Evolutionary conservation across 1,140 invertebrate species (phyloP).

Genomic region (Oryctes rhinoceros): DNA sequence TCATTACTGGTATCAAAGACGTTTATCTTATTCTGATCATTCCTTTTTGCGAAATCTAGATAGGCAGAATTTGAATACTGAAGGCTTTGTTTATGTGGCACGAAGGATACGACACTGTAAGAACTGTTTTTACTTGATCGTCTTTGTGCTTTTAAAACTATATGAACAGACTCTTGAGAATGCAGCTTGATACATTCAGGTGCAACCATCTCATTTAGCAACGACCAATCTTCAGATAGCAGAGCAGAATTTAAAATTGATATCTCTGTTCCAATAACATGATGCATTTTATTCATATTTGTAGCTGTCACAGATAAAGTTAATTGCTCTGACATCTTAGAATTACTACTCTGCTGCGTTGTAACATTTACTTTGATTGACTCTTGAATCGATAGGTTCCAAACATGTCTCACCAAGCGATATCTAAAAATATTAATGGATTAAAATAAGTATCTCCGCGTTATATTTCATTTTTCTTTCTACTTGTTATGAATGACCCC

Average conservation of each 20-base stretch:
- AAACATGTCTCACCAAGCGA: slow-evolving; percentile 73
- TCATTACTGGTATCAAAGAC: slow-evolving; percentile 51
- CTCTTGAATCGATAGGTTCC: slow-evolving; percentile 74
- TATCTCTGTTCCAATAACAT: slow-evolving; percentile 68
- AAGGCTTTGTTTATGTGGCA: slow-evolving; percentile 47
- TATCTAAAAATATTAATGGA: slow-evolving; percentile 63
- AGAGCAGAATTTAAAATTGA: slow-evolving; percentile 67
- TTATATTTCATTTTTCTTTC: too few species aligned
- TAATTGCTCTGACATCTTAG: slow-evolving; percentile 64
- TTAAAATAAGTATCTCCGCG: too few species aligned
- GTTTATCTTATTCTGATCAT: slow-evolving; percentile 53
- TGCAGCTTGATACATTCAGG: slow-evolving; percentile 61
- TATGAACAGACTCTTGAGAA: slow-evolving; percentile 65
- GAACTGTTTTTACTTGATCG: slow-evolving; percentile 49
- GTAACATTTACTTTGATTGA: slow-evolving; percentile 70
- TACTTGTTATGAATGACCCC: too few species aligned
- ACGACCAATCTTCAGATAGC: slow-evolving; percentile 65
- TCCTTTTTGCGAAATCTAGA: slow-evolving; percentile 54
- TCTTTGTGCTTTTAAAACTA: slow-evolving; percentile 63
- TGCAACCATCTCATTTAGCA: slow-evolving; percentile 59
- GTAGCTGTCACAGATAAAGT: slow-evolving; percentile 70
- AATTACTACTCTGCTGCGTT: slow-evolving; percentile 63
- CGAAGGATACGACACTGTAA: slow-evolving; percentile 59
- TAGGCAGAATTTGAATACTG: slow-evolving; percentile 52
- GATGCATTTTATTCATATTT: slow-evolving; percentile 73